A percentile compares a stretch with the other conserved stretches of the same genome.
Conservation (phyloP, 2,888 invertebrate genomes). For the Zaprionus bogoriensis region DNA sequence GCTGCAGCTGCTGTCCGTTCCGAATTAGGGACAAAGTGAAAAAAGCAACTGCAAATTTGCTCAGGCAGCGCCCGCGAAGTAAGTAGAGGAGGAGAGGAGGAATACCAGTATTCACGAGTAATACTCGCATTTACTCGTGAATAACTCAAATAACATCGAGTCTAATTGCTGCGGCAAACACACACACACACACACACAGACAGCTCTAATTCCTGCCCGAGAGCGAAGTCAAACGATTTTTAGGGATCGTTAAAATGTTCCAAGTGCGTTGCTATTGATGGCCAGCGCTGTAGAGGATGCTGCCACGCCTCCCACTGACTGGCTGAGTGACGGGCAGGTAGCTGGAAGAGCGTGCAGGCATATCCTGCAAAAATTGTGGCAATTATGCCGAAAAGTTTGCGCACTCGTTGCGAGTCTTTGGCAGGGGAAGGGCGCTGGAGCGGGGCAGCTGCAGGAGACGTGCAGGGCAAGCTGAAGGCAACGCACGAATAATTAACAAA, state of each 20-base stretch:
- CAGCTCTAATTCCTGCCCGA: neutral
- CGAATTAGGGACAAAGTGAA: conserved; percentile 26
- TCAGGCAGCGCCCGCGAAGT: conserved; percentile 22
- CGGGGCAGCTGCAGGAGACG: neutral
- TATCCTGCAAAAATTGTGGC: conserved; percentile 71
- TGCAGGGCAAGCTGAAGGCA: conserved; percentile 40
- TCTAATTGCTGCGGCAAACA: conserved; percentile 51
- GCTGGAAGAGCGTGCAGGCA: conserved; percentile 24
- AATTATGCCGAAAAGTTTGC: conserved; percentile 68
- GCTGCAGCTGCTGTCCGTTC: conserved; percentile 10
- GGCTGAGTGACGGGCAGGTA: neutral
- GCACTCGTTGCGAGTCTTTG: conserved; percentile 48
- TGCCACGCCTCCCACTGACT: too few species aligned
- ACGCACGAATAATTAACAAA: conserved; percentile 78
- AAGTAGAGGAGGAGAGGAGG: neutral
- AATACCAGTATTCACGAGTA: neutral
- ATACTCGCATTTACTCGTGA: conserved; percentile 16
- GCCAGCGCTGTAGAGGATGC: neutral
- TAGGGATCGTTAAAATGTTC: conserved; percentile 33
- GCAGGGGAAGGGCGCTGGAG: conserved; percentile 18
- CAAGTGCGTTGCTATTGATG: conserved; percentile 36
- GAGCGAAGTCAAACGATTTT: conserved; percentile 13
- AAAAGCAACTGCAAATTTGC: conserved; percentile 32
- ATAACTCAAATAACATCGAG: conserved; percentile 50
- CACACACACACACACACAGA: too few species aligned